Conservation (phyloP, 2,888 invertebrate genomes). For the Acleris literana region DNA sequence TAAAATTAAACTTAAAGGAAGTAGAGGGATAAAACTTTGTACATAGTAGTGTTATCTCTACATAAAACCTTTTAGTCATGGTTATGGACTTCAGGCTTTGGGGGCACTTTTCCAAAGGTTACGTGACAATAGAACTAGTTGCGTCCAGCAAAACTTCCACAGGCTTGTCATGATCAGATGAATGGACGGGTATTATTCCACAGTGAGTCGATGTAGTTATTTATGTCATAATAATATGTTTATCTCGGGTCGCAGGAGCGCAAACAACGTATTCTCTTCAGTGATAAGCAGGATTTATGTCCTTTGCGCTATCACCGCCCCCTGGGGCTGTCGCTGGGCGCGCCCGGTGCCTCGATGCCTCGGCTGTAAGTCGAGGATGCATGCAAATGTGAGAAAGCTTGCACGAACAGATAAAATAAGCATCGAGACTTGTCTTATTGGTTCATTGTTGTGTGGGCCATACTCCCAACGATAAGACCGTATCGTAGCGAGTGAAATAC, state of each 20-base stretch:
- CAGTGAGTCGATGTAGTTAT: slow-evolving; percentile 52
- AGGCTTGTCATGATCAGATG: slow-evolving; percentile 35
- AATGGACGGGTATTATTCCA: slow-evolving; percentile 74
- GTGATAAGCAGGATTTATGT: slow-evolving; percentile 63
- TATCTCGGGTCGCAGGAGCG: slow-evolving; percentile 72
- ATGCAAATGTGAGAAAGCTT: not conserved
- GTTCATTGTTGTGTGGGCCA: too few species aligned
- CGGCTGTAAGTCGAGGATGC: not conserved
- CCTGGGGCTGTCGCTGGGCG: slow-evolving; percentile 52
- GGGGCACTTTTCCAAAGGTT: too few species aligned
- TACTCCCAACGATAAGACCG: too few species aligned
- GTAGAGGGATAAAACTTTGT: too few species aligned
- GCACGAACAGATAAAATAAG: too few species aligned
- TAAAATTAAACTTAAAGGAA: too few species aligned
- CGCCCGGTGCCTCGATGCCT: slow-evolving; percentile 21
- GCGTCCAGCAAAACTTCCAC: not conserved
- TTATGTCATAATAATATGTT: slow-evolving; percentile 79
- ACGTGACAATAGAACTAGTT: too few species aligned
- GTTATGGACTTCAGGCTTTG: too few species aligned
- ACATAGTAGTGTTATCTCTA: too few species aligned
- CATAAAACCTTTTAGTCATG: too few species aligned
- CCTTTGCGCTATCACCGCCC: slow-evolving; percentile 53
- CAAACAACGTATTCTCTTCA: slow-evolving; percentile 62
- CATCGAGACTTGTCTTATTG: too few species aligned
- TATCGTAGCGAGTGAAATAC: too few species aligned